phyloP scores from a whole-genome alignment of 2,113 vertebrate genomes.

The Guaruba guarouba region DNA sequence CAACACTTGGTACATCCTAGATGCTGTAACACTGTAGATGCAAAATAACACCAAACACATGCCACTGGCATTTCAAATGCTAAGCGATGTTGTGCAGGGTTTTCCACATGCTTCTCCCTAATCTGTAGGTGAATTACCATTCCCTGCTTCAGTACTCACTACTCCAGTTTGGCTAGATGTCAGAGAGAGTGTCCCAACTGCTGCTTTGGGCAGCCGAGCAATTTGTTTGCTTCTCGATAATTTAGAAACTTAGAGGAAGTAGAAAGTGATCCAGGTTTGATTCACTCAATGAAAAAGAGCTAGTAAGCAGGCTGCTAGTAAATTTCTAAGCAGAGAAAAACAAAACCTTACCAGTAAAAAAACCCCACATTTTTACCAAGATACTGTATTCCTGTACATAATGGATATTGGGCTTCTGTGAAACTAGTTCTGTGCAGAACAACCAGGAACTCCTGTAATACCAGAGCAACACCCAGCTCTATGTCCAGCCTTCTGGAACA shows the following conservation, averaged over 20 bases:
- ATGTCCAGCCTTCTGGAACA: background rate
- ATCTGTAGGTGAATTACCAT: background rate
- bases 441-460: background rate
- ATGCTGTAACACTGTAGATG: background rate
- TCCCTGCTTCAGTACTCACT: background rate
- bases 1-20: background rate
- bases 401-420: background rate
- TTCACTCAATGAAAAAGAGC: background rate
- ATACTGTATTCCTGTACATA: background rate
- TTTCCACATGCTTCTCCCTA: background rate
- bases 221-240: background rate
- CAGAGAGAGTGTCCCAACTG: background rate
- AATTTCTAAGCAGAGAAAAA: background rate
- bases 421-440: background rate
- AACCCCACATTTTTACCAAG: accelerated
- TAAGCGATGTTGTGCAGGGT: background rate
- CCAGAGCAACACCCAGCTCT: background rate
- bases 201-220: background rate
- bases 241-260: background rate
- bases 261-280: background rate
- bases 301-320: background rate
- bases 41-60: background rate
- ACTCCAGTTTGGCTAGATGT: conserved; percentile 25
- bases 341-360: background rate
- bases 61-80: background rate